phyloP scores from a whole-genome alignment of 2,888 invertebrate species.

The Hipparchia sbordonii region DNA sequence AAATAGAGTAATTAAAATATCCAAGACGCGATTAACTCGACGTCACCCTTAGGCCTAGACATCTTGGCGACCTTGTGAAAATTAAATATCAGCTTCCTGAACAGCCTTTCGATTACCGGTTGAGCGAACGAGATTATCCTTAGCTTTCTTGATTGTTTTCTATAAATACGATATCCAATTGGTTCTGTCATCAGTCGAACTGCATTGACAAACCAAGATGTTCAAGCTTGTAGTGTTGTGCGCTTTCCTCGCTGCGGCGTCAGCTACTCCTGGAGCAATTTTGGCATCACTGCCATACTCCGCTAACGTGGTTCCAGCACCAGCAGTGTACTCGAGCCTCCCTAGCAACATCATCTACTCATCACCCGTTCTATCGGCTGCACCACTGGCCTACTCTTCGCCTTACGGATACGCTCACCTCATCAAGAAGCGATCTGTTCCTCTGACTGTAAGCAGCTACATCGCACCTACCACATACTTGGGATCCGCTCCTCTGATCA shows the following conservation, averaged over 20 bases:
- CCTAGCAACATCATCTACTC: slow-evolving; percentile 66
- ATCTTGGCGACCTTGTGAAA: slow-evolving; percentile 57
- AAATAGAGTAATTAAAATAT: neutral
- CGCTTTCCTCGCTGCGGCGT: slow-evolving; percentile 81
- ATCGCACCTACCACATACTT: slow-evolving; percentile 48
- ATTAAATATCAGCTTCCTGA: slow-evolving; percentile 74
- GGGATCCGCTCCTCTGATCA: slow-evolving; percentile 37
- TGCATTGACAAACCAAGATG: slow-evolving; percentile 63
- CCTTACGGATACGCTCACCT: slow-evolving; percentile 57
- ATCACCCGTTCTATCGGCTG: slow-evolving; percentile 63
- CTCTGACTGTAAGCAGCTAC: slow-evolving; percentile 43
- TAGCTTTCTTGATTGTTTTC: slow-evolving; percentile 61
- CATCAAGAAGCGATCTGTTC: slow-evolving; percentile 55
- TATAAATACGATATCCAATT: slow-evolving; percentile 64
- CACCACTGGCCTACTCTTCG: slow-evolving; percentile 56
- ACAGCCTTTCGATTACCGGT: slow-evolving; percentile 66
- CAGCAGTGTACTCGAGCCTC: slow-evolving; percentile 58
- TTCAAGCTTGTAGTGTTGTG: slow-evolving; percentile 82
- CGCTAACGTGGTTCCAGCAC: slow-evolving; percentile 52
- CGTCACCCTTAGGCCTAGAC: slow-evolving; percentile 11
- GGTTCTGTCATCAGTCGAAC: slow-evolving; percentile 64
- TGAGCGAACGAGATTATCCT: slow-evolving; percentile 67
- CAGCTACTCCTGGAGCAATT: slow-evolving; percentile 63
- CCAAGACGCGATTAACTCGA: slow-evolving; percentile 3
- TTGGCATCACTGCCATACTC: slow-evolving; percentile 51